Evolutionary conservation across 1,140 invertebrate genomes (phyloP).

Genomic region (Aphaenogaster ashmeadi): DNA sequence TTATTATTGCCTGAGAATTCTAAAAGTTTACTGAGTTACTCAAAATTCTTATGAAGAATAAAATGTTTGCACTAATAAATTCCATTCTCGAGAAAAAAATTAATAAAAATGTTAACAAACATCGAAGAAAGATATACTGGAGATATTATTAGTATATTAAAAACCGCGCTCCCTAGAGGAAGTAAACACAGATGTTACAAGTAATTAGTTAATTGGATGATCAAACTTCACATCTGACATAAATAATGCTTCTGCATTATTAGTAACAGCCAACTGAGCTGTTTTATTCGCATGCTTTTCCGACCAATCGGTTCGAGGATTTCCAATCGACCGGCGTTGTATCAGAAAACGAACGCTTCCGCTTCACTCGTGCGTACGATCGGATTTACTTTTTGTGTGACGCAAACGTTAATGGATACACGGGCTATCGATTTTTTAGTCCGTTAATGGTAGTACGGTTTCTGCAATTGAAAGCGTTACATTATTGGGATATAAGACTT

Average conservation of each 20-base stretch:
- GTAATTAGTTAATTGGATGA: slow-evolving; percentile 2
- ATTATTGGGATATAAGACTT: slow-evolving; percentile 27
- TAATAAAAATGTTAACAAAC: slow-evolving; percentile 3
- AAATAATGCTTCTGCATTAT: slow-evolving; percentile 13
- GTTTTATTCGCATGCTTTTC: slow-evolving; percentile 42
- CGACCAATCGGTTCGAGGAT: slow-evolving; percentile 17
- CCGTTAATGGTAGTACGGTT: slow-evolving; percentile 1
- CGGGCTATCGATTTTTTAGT: slow-evolving; percentile 26
- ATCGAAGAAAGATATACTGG: not conserved
- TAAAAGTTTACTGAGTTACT: not conserved
- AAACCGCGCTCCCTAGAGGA: not conserved
- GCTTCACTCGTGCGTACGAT: slow-evolving; percentile 39
- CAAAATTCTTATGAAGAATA: not conserved
- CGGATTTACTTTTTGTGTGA: slow-evolving; percentile 48
- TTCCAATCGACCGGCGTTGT: slow-evolving; percentile 37
- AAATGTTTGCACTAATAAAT: slow-evolving; percentile 7
- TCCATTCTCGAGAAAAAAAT: not conserved
- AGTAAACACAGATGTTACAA: not conserved
- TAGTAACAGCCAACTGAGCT: not conserved
- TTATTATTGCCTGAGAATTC: not conserved
- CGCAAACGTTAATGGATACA: slow-evolving; percentile 41
- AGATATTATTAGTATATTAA: not conserved
- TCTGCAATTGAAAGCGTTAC: not conserved
- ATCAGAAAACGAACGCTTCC: slow-evolving; percentile 48
- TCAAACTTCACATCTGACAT: not conserved